Evolutionary conservation across 2,797 vertebrate species (phyloP).

Genomic region (Coluber constrictor): DNA sequence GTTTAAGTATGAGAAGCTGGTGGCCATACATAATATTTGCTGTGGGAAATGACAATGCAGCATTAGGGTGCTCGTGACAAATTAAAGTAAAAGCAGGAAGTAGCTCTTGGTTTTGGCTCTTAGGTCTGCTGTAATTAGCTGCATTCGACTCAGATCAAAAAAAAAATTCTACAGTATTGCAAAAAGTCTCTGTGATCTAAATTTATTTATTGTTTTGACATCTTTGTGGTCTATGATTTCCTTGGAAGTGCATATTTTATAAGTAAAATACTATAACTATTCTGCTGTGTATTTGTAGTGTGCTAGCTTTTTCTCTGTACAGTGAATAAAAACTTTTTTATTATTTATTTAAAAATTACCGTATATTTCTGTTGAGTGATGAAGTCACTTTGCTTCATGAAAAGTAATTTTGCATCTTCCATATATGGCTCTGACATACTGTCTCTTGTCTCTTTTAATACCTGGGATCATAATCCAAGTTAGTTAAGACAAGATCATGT

Average conservation of each 20-base stretch:
- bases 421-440: conserved; percentile 17
- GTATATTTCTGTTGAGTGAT: conserved; percentile 15
- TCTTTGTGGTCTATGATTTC: background rate
- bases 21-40: background rate
- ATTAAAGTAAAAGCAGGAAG: background rate
- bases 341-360: conserved; percentile 27
- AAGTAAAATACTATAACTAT: background rate
- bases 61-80: background rate
- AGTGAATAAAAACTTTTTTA: background rate
- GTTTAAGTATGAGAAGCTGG: background rate
- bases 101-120: background rate
- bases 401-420: conserved; percentile 20
- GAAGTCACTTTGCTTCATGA: conserved; percentile 19
- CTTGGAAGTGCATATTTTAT: background rate
- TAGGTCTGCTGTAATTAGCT: background rate
- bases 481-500: conserved; percentile 18
- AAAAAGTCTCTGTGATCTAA: background rate
- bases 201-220: conserved; percentile 11
- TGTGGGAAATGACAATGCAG: background rate
- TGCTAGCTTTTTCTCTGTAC: background rate
- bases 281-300: background rate
- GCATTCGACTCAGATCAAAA: background rate
- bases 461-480: conserved; percentile 13
- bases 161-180: background rate
- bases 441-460: conserved; percentile 25